Conservation (phyloP, 2,113 vertebrate genomes). For the Myiopsitta monachus region DNA sequence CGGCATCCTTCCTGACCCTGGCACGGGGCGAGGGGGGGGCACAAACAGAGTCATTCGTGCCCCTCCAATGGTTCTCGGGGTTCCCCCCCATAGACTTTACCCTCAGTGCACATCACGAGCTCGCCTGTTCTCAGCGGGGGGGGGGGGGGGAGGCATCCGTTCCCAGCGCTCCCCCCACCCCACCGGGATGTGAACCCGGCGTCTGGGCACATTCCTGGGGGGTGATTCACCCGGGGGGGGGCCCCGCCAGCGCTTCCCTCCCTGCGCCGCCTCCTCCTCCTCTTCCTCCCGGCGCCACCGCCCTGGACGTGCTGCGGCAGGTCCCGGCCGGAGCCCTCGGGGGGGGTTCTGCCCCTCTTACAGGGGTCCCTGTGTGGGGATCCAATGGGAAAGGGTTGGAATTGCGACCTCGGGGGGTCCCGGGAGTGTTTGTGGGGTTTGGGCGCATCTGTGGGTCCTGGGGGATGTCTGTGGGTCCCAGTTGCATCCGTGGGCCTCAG, state of each 20-base stretch:
- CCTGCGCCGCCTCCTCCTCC: background rate
- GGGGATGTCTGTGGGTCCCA: too few relatives aligned
- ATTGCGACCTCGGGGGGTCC: background rate
- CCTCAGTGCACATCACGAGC: background rate
- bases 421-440: background rate
- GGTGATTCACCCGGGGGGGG: background rate
- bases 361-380: background rate
- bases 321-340: background rate
- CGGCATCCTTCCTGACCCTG: constrained; percentile 27
- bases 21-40: background rate
- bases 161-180: background rate
- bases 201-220: constrained; percentile 38
- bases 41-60: background rate
- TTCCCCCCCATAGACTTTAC: rapidly evolving
- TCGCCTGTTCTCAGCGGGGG: background rate
- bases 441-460: background rate
- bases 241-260: background rate
- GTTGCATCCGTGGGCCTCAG: background rate
- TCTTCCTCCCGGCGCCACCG: constrained; percentile 24
- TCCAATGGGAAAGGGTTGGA: background rate
- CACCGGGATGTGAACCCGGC: background rate
- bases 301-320: background rate
- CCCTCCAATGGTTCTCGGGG: too few relatives aligned
- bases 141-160: rapidly evolving
- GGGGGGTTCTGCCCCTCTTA: background rate